Evolutionary conservation across 2,113 vertebrate species (phyloP).

Genomic region (Datnioides undecimradiatus): DNA sequence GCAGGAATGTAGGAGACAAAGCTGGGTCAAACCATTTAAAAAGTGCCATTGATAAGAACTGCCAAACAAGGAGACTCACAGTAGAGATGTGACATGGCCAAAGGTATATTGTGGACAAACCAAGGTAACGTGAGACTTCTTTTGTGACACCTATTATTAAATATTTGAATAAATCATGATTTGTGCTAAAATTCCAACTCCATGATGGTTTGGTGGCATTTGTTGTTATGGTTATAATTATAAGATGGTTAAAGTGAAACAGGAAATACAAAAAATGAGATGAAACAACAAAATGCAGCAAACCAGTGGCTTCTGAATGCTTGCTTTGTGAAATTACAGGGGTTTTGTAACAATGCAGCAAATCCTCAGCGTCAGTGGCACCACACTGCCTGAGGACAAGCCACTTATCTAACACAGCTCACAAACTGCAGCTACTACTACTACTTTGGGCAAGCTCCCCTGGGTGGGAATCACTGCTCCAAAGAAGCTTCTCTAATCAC

Average conservation of each 20-base stretch:
- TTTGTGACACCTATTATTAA: neutral
- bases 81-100: neutral
- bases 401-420: conserved; percentile 35
- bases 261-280: neutral
- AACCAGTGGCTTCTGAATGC: neutral
- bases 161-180: no score
- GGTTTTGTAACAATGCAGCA: neutral
- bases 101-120: neutral
- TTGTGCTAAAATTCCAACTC: no score
- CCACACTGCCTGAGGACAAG: conserved; percentile 22
- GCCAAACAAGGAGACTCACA: no score
- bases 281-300: neutral
- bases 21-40: no score
- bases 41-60: no score
- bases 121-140: neutral
- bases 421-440: conserved; percentile 3
- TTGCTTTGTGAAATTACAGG: neutral
- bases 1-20: neutral
- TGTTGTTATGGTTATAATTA: no score
- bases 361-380: conserved; percentile 11
- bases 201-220: no score
- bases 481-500: conserved; percentile 38
- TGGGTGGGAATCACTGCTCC: conserved; percentile 11
- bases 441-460: conserved; percentile 24
- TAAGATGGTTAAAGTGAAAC: no score